Percentiles rank a stretch among this genome's conserved stretches.
These are phyloP conservation scores for Sparidentex hasta DNA, from an alignment of 2,797 vertebrate species.

Conservation along the genomic window DNA sequence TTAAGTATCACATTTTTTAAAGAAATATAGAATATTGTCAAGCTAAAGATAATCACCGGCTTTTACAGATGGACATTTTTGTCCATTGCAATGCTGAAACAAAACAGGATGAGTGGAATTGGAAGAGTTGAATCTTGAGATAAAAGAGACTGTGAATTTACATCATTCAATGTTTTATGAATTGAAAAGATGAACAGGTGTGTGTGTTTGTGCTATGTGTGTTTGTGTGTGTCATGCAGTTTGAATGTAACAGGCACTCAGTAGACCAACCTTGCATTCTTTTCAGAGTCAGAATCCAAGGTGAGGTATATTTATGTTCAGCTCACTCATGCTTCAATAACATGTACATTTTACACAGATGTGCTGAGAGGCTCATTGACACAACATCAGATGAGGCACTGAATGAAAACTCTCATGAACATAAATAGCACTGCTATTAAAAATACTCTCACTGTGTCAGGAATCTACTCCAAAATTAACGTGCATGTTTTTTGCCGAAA, in stretches of 20 bases:
- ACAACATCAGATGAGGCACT: constrained; percentile 32
- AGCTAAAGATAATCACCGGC: not conserved
- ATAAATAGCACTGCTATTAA: not conserved
- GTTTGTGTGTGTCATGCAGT: constrained; percentile 14
- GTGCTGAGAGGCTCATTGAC: constrained; percentile 36
- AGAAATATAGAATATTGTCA: not conserved
- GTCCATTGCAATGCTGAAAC: not conserved
- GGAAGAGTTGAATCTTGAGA: constrained; percentile 12
- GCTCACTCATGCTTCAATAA: constrained; percentile 34
- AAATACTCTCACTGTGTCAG: constrained; percentile 28
- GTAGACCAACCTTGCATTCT: constrained; percentile 1
- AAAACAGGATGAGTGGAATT: constrained; percentile 7
- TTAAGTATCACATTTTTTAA: not conserved
- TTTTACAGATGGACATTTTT: constrained; percentile 13
- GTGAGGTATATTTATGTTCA: constrained; percentile 43
- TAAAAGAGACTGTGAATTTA: constrained; percentile 48
- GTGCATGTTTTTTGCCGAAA: constrained; percentile 41
- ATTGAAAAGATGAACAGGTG: constrained; percentile 12
- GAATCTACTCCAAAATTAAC: constrained; percentile 31
- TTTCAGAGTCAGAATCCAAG: constrained; percentile 29
- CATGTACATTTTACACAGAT: constrained; percentile 38
- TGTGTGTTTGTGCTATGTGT: not conserved
- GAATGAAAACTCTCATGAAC: constrained; percentile 17
- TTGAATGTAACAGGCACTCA: constrained; percentile 8
- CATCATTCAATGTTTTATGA: constrained; percentile 47